A percentile compares a stretch with the other conserved stretches of the same genome.
Conservation (phyloP, 2,888 invertebrate genomes). For the Mongoloraphidia duomilia region DNA sequence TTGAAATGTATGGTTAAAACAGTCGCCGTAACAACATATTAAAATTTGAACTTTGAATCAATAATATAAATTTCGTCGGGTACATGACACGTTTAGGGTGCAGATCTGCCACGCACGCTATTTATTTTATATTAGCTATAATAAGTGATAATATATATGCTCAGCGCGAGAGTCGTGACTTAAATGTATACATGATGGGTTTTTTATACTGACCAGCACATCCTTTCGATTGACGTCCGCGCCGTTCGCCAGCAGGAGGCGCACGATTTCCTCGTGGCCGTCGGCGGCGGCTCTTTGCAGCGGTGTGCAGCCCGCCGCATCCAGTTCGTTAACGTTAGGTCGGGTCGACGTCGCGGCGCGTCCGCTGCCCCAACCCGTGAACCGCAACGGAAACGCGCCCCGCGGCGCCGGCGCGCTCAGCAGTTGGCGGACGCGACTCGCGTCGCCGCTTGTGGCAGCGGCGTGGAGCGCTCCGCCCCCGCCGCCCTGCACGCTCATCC, state of each 20-base stretch:
- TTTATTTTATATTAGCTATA: too few species aligned
- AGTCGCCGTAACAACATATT: too few species aligned
- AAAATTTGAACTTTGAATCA: too few species aligned
- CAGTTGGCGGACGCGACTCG: slow-evolving; percentile 23
- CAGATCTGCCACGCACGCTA: too few species aligned
- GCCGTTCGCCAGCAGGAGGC: slow-evolving; percentile 51
- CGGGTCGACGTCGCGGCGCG: slow-evolving; percentile 28
- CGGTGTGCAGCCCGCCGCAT: slow-evolving; percentile 53
- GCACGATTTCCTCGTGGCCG: slow-evolving; percentile 62
- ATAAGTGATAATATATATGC: too few species aligned
- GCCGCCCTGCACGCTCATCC: slow-evolving; percentile 8
- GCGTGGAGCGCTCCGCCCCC: slow-evolving; percentile 25
- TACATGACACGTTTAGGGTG: too few species aligned
- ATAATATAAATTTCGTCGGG: too few species aligned
- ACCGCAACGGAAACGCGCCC: slow-evolving; percentile 13
- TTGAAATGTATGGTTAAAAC: too few species aligned
- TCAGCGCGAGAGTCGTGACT: too few species aligned
- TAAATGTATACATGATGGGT: too few species aligned
- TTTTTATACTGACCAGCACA: slow-evolving; percentile 43
- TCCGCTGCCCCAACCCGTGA: slow-evolving; percentile 24
- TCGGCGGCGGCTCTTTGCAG: slow-evolving; percentile 69
- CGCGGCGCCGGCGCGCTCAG: slow-evolving; percentile 24
- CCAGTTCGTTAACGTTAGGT: slow-evolving; percentile 35
- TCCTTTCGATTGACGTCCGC: slow-evolving; percentile 59
- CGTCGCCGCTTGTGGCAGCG: slow-evolving; percentile 28